Conservation (phyloP, 2,888 invertebrate genomes). For the Cerceris rybyensis region DNA sequence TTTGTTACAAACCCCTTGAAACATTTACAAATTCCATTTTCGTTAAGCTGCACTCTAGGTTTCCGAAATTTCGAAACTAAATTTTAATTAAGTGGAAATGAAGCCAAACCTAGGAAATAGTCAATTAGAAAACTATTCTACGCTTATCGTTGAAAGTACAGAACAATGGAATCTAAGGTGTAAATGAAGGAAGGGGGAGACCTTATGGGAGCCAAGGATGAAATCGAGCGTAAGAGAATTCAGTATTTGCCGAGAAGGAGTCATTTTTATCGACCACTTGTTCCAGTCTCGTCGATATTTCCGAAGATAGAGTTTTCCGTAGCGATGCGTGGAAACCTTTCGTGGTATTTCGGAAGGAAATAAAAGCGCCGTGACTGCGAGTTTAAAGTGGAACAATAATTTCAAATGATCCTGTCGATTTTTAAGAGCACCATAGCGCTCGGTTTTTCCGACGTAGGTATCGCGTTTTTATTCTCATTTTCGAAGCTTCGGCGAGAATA, state of each 20-base stretch:
- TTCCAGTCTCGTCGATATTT: conserved; percentile 5
- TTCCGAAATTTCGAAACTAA: too few species aligned
- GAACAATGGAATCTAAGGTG: background rate
- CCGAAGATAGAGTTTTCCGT: conserved; percentile 1
- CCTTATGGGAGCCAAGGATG: background rate
- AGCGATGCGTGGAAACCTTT: background rate
- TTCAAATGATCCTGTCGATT: background rate
- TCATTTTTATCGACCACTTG: conserved; percentile 28
- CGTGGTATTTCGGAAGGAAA: background rate
- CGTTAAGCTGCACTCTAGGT: too few species aligned
- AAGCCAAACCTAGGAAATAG: too few species aligned
- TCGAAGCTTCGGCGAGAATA: background rate
- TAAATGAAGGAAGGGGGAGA: background rate
- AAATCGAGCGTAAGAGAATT: conserved; percentile 8
- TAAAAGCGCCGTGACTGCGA: background rate
- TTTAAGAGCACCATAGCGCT: background rate
- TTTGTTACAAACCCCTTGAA: too few species aligned
- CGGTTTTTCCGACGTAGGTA: background rate
- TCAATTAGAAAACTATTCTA: too few species aligned
- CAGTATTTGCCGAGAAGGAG: conserved; percentile 12
- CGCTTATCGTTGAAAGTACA: background rate
- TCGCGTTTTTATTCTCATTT: conserved; percentile 11
- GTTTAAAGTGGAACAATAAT: conserved; percentile 7
- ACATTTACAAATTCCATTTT: too few species aligned
- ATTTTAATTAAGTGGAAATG: too few species aligned